These are phyloP conservation scores for Tipula lateralis DNA, from an alignment of 2,888 invertebrate species.

Conservation along the genomic window DNA sequence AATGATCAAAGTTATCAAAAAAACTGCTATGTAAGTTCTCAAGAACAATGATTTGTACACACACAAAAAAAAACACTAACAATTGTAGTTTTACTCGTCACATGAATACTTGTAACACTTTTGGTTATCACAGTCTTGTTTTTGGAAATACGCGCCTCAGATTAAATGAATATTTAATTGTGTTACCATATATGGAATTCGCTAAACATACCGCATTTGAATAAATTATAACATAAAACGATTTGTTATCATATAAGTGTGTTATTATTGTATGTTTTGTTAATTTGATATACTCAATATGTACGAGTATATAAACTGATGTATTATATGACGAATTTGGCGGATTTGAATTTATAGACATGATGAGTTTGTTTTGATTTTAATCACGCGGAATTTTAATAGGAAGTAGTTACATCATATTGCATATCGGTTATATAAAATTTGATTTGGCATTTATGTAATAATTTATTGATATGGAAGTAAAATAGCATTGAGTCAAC, in stretches of 20 bases:
- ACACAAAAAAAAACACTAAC: neutral
- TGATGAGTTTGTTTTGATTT: neutral
- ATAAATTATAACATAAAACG: neutral
- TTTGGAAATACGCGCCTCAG: neutral
- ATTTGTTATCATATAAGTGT: neutral
- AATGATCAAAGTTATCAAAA: neutral
- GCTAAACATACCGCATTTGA: neutral
- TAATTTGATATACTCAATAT: neutral
- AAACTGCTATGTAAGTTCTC: neutral
- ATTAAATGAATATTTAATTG: neutral
- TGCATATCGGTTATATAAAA: too few species aligned
- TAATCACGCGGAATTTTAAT: neutral
- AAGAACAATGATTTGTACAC: neutral
- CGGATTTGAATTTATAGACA: neutral
- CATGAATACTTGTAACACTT: neutral
- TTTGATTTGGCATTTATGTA: too few species aligned
- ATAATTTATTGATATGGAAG: too few species aligned
- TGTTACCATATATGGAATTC: neutral
- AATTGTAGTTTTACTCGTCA: neutral
- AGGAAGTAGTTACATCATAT: neutral
- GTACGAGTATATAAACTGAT: neutral
- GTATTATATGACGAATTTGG: neutral
- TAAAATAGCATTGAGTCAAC: too few species aligned
- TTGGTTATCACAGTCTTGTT: neutral
- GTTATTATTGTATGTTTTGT: neutral